Evolutionary conservation across 2,797 vertebrate genomes (phyloP).

Genomic region (Acestrorhynchus altus): DNA sequence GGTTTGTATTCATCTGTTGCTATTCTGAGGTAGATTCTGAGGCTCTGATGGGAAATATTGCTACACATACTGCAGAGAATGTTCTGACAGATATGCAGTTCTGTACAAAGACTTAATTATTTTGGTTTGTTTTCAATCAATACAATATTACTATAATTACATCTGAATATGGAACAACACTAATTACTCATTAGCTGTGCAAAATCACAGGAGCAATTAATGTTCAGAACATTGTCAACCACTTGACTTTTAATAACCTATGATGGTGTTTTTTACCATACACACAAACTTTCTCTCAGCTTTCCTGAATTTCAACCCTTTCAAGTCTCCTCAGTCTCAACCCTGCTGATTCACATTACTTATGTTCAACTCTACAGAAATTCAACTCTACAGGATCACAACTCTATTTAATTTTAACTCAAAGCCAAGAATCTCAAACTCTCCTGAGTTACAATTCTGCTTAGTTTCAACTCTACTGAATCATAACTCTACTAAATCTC

Average conservation of each 20-base stretch:
- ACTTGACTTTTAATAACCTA: conserved; percentile 8
- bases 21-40: too few species aligned
- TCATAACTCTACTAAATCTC: too few species aligned
- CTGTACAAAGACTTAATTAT: background rate
- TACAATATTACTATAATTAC: conserved; percentile 34
- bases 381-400: too few species aligned
- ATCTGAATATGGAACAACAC: conserved; percentile 26
- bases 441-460: too few species aligned
- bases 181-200: conserved; percentile 39
- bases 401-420: too few species aligned
- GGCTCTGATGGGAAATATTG: too few species aligned
- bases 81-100: background rate
- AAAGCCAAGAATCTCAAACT: too few species aligned
- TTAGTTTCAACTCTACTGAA: too few species aligned
- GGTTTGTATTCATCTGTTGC: too few species aligned
- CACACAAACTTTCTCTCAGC: background rate
- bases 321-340: too few species aligned
- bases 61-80: background rate
- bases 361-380: too few species aligned
- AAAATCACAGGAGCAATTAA: conserved; percentile 19
- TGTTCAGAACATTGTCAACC: conserved; percentile 25
- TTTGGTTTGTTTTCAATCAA: conserved; percentile 36
- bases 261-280: background rate
- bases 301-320: background rate
- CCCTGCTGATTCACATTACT: too few species aligned